Evolutionary conservation across 2,113 vertebrate species (phyloP).

Genomic region (Rhabdomys dilectus): DNA sequence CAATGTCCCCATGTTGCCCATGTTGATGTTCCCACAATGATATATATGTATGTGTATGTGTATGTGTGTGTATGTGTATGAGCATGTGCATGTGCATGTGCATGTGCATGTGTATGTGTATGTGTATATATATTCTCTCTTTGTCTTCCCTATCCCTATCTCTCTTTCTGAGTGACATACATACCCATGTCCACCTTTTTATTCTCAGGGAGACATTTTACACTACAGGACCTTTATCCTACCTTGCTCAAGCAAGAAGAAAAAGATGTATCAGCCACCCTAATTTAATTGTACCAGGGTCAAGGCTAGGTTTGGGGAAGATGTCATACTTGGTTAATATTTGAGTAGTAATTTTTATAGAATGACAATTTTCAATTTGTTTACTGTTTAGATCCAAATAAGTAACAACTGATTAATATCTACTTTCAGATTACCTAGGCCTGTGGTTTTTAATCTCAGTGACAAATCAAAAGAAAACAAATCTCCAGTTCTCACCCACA

Average conservation of each 20-base stretch:
- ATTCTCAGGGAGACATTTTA: neutral
- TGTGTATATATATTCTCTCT: neutral
- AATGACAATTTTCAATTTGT: neutral
- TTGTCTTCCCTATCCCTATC: neutral
- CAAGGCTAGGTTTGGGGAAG: neutral
- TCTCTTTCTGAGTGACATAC: neutral
- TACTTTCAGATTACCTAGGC: neutral
- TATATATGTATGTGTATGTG: too few relatives aligned
- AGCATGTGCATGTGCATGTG: too few relatives aligned
- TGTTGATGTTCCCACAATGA: neutral
- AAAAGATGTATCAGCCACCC: rapidly evolving
- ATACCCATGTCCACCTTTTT: neutral
- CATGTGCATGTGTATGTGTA: too few relatives aligned
- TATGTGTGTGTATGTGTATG: too few relatives aligned
- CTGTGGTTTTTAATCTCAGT: neutral
- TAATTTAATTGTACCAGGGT: neutral
- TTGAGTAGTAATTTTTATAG: neutral
- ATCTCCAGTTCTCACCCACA: neutral
- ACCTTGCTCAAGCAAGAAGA: neutral
- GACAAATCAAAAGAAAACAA: neutral
- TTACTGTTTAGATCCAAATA: neutral
- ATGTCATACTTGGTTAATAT: neutral
- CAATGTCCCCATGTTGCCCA: neutral
- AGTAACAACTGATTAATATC: neutral
- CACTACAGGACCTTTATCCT: neutral